Conservation (phyloP, 1,140 invertebrate species). For the Brachionus plicatilis region DNA sequence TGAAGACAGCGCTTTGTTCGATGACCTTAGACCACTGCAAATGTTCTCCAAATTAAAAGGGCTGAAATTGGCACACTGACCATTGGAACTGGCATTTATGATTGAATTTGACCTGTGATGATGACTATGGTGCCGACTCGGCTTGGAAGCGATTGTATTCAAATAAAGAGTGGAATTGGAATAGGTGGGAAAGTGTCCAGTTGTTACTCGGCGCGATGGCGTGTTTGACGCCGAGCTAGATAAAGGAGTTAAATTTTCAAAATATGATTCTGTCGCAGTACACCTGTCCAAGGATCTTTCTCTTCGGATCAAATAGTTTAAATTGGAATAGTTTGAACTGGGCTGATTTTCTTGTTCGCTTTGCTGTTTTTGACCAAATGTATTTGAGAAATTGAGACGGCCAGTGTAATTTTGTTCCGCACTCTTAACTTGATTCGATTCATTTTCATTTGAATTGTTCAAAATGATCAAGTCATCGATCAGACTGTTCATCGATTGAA, state of each 20-base stretch:
- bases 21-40: neutral
- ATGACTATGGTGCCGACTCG: neutral
- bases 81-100: neutral
- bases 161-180: neutral
- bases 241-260: neutral
- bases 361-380: neutral
- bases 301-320: constrained; percentile 16
- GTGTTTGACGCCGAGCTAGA: neutral
- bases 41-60: neutral
- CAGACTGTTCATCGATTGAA: neutral
- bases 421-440: neutral
- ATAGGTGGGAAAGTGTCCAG: neutral
- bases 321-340: neutral
- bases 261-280: neutral
- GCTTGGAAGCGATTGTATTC: neutral
- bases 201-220: neutral
- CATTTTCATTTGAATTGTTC: neutral
- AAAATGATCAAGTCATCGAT: constrained; percentile 26
- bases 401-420: neutral
- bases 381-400: neutral
- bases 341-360: neutral
- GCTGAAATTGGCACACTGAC: neutral
- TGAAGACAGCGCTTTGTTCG: neutral
- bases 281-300: neutral
- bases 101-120: constrained; percentile 25